Conservation (phyloP, 2,797 vertebrate species). For the Taenioides sp. region DNA sequence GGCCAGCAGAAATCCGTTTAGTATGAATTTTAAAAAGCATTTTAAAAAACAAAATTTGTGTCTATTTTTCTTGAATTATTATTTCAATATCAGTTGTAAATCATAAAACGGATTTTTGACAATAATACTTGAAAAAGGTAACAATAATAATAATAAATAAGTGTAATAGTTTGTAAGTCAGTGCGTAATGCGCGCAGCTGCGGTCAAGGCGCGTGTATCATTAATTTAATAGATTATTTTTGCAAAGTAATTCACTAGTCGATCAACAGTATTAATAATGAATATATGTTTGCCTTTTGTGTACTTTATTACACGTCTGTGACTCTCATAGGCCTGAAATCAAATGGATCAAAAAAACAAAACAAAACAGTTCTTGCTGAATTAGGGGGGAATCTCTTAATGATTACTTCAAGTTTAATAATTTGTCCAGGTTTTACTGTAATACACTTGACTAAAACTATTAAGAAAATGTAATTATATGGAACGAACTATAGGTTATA, state of each 20-base stretch:
- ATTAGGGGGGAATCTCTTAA: too few relatives aligned
- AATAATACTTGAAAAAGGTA: not conserved
- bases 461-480: too few relatives aligned
- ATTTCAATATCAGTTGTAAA: not conserved
- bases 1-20: too few relatives aligned
- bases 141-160: not conserved
- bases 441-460: not conserved
- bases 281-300: not conserved
- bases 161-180: not conserved
- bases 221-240: too few relatives aligned
- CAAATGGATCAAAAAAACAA: not conserved
- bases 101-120: not conserved
- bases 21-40: too few relatives aligned
- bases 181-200: not conserved
- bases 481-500: too few relatives aligned
- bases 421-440: not conserved
- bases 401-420: not conserved
- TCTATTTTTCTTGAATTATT: not conserved
- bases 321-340: not conserved
- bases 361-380: not conserved
- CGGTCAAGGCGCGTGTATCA: not conserved
- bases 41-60: too few relatives aligned
- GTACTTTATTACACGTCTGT: not conserved
- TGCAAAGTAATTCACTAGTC: not conserved
- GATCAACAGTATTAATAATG: not conserved